Percentiles rank a stretch among this genome's conserved stretches.
Conservation (phyloP, 2,113 vertebrate genomes). For the Erinaceus europaeus region DNA sequence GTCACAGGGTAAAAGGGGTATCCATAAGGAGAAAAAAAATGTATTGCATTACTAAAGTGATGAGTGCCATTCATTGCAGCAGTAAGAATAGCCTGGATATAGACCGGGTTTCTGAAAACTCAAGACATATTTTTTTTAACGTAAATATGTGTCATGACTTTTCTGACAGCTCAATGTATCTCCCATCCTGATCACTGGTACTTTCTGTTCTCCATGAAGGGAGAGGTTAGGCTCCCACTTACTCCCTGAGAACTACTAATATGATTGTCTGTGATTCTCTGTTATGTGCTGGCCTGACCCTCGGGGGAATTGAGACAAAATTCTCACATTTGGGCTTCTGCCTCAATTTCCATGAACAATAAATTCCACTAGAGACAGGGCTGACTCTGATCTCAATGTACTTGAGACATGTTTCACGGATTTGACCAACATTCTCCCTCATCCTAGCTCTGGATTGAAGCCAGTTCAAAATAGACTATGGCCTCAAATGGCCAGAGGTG, state of each 20-base stretch:
- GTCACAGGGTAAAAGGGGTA: not conserved
- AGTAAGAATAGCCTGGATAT: not conserved
- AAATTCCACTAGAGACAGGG: not conserved
- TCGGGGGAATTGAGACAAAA: too few relatives aligned
- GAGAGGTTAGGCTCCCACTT: not conserved
- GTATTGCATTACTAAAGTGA: not conserved
- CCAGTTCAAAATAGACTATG: not conserved
- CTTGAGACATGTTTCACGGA: not conserved
- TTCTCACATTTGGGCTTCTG: not conserved
- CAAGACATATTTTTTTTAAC: too few relatives aligned
- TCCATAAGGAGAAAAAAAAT: not conserved
- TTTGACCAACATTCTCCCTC: not conserved
- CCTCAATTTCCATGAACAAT: slow-evolving; percentile 2
- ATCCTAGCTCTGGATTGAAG: not conserved
- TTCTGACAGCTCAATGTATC: too few relatives aligned
- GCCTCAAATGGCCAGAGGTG: not conserved
- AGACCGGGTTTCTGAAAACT: too few relatives aligned
- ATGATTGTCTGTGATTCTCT: not conserved
- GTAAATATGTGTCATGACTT: too few relatives aligned
- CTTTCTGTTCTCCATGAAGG: not conserved
- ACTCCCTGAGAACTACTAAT: not conserved
- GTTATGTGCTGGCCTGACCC: not conserved
- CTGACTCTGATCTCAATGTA: not conserved
- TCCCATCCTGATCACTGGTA: not conserved
- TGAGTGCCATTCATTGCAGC: not conserved